A percentile compares a stretch with the other conserved stretches of the same genome.
These are phyloP conservation scores for Lasioglossum malachurum DNA, from an alignment of 2,888 invertebrate species.

Conservation along the genomic window DNA sequence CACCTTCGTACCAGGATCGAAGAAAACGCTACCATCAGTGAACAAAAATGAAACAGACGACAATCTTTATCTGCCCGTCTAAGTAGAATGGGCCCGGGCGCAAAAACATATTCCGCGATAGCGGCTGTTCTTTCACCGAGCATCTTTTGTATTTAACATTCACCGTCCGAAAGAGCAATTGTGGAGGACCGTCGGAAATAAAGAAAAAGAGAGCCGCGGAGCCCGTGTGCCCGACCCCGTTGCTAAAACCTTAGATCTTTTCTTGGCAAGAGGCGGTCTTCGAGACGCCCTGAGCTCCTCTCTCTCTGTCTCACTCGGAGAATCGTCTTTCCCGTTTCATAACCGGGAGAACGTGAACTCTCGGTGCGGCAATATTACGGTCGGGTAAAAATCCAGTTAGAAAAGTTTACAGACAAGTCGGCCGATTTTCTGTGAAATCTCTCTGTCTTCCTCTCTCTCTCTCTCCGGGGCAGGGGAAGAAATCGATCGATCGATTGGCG, in stretches of 20 bases:
- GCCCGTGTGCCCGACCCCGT: not conserved
- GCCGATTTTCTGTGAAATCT: not conserved
- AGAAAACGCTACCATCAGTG: not conserved
- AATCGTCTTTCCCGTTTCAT: slow-evolving; percentile 14
- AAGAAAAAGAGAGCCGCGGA: slow-evolving; percentile 12
- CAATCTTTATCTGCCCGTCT: not conserved
- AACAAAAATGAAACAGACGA: not conserved
- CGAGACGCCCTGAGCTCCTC: not conserved
- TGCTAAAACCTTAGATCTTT: slow-evolving; percentile 29
- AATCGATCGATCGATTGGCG: slow-evolving; percentile 45
- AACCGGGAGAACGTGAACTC: not conserved
- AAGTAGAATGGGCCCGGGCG: slow-evolving; percentile 1
- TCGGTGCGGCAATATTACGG: not conserved
- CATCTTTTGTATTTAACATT: slow-evolving; percentile 13
- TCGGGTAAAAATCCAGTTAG: not conserved
- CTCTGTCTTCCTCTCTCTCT: not conserved
- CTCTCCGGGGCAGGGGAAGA: not conserved
- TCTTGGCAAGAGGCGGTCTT: slow-evolving; percentile 18
- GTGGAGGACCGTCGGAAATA: slow-evolving; percentile 17
- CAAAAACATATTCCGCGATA: not conserved
- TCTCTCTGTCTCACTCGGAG: not conserved
- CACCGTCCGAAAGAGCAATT: slow-evolving; percentile 20
- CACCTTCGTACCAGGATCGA: not conserved
- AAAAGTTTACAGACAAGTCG: slow-evolving; percentile 9
- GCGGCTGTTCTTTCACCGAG: not conserved